Conservation (phyloP, 2,888 invertebrate genomes). For the Leuctra nigra region DNA sequence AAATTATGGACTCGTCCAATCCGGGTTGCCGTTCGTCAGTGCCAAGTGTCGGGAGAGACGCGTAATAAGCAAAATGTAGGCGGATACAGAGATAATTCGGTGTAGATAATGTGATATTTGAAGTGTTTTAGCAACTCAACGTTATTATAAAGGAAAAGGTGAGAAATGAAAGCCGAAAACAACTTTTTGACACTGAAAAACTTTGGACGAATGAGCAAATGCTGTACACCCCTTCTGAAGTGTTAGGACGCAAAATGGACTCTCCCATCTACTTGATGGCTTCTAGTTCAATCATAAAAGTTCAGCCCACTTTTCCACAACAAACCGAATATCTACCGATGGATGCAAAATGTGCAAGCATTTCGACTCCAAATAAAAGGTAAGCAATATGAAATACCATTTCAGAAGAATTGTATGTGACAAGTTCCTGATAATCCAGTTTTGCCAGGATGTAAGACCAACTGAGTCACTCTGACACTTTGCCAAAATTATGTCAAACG, state of each 20-base stretch:
- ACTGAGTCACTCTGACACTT: too few species aligned
- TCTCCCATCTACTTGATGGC: not conserved
- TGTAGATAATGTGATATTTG: not conserved
- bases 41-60: not conserved
- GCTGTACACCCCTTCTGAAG: not conserved
- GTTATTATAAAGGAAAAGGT: too few species aligned
- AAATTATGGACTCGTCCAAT: slow-evolving; percentile 15
- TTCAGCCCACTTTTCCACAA: slow-evolving; percentile 19
- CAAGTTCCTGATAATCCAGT: too few species aligned
- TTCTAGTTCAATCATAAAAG: not conserved
- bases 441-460: too few species aligned
- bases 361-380: too few species aligned
- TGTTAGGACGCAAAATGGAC: not conserved
- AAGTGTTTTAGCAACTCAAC: not conserved
- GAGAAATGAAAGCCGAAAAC: too few species aligned
- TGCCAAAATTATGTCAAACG: too few species aligned
- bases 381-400: too few species aligned
- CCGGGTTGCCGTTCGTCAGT: slow-evolving; percentile 22
- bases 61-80: not conserved
- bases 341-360: too few species aligned
- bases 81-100: not conserved
- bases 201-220: not conserved
- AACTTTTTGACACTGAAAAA: too few species aligned
- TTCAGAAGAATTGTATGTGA: too few species aligned
- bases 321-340: too few species aligned